A percentile compares a stretch with the other conserved stretches of the same genome.
Conservation (phyloP, 2,888 invertebrate genomes). For the Sialis fuliginosa region DNA sequence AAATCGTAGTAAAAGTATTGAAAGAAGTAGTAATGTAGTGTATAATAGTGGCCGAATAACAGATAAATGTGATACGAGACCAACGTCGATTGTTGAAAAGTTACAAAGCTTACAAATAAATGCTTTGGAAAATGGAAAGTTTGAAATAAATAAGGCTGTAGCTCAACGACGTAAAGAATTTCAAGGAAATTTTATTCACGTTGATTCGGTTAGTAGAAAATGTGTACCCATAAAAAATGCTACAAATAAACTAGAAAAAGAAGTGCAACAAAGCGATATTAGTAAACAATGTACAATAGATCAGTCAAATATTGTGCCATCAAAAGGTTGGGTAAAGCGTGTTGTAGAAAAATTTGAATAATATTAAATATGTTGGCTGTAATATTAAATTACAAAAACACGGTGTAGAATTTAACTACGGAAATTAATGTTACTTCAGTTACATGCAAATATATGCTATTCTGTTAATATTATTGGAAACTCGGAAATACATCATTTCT, state of each 20-base stretch:
- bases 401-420: no score
- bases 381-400: no score
- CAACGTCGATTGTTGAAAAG: background rate
- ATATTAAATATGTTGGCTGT: slow-evolving; percentile 6
- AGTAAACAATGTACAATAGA: background rate
- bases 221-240: background rate
- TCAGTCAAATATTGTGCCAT: slow-evolving; percentile 14
- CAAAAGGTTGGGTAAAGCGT: slow-evolving; percentile 54
- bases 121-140: slow-evolving; percentile 1
- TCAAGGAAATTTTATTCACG: background rate
- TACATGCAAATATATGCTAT: no score
- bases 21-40: no score
- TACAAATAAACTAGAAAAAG: background rate
- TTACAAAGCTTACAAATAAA: background rate
- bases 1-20: slow-evolving; percentile 2
- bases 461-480: no score
- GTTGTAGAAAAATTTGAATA: slow-evolving; percentile 56
- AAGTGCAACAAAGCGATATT: background rate
- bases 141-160: slow-evolving; percentile 2
- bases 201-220: background rate
- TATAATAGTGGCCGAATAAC: background rate
- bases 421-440: no score
- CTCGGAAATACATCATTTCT: no score
- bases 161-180: slow-evolving; percentile 2
- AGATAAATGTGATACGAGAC: slow-evolving; percentile 7